A percentile compares a stretch with the other conserved stretches of the same genome.
Evolutionary conservation across 2,113 vertebrate genomes (phyloP).

Genomic region (Sula dactylatra): DNA sequence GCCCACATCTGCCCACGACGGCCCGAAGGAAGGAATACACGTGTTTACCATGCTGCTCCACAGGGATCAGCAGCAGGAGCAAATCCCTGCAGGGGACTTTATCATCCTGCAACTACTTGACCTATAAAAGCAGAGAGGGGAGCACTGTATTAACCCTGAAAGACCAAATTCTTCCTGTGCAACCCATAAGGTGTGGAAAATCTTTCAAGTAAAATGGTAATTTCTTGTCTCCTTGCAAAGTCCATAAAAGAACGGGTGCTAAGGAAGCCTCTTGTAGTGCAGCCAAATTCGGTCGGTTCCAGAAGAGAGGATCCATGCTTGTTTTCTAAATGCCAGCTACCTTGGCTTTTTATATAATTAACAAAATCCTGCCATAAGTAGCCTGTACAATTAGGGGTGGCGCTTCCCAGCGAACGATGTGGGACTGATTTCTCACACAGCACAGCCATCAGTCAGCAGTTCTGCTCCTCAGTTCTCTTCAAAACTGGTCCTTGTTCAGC

Average conservation of each 20-base stretch:
- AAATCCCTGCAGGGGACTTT: neutral
- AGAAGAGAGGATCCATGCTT: neutral
- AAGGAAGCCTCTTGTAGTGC: neutral
- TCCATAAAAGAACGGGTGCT: fast-evolving
- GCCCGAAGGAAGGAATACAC: neutral
- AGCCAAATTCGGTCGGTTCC: neutral
- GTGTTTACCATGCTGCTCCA: neutral
- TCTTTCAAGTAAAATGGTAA: neutral
- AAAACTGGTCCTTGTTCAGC: neutral
- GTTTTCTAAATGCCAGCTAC: neutral
- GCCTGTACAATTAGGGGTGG: too few relatives aligned
- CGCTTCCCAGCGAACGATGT: fast-evolving
- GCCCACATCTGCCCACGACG: neutral
- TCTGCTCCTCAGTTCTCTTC: neutral
- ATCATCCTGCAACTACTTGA: neutral
- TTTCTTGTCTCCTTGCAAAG: neutral
- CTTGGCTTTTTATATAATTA: neutral
- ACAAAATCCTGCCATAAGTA: neutral
- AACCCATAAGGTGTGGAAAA: neutral
- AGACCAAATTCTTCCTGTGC: neutral
- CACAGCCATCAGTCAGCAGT: neutral
- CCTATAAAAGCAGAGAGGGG: neutral
- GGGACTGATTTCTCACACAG: neutral
- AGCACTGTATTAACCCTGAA: neutral
- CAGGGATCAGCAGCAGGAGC: fast-evolving